These are phyloP conservation scores for Cariama cristata DNA, from an alignment of 2,113 vertebrate genomes.

Conservation along the genomic window DNA sequence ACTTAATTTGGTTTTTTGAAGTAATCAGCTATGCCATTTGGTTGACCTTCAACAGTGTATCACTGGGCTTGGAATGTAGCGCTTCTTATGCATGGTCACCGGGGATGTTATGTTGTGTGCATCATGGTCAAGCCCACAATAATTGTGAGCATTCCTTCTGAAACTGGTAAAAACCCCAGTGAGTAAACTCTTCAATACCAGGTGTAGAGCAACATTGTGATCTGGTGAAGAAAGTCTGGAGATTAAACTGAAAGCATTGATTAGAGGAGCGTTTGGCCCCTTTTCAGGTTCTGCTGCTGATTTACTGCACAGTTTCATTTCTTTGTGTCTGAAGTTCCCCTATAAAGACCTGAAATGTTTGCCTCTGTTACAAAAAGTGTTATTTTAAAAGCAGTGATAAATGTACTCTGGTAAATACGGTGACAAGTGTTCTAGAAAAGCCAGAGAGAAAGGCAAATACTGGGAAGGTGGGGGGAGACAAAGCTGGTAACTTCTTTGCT, in stretches of 20 bases:
- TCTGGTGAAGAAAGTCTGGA: neutral
- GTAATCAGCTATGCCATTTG: slow-evolving; percentile 20
- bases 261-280: neutral
- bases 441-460: slow-evolving; percentile 15
- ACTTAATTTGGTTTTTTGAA: slow-evolving; percentile 31
- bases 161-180: neutral
- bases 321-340: neutral
- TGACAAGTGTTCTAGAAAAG: slow-evolving; percentile 46
- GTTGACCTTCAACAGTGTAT: slow-evolving; percentile 1
- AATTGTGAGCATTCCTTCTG: neutral
- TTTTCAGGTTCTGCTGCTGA: neutral
- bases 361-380: neutral
- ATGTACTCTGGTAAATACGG: neutral
- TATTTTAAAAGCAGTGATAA: neutral
- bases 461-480: neutral
- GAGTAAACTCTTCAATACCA: neutral
- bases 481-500: slow-evolving; percentile 25
- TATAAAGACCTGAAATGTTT: neutral
- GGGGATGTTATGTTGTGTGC: neutral
- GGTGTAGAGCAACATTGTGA: neutral
- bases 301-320: neutral
- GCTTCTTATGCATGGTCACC: neutral
- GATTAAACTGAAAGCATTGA: neutral
- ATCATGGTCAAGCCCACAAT: neutral
- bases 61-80: neutral